Evolutionary conservation across 1,140 invertebrate species (phyloP).

Genomic region (Eriocheir sinensis): DNA sequence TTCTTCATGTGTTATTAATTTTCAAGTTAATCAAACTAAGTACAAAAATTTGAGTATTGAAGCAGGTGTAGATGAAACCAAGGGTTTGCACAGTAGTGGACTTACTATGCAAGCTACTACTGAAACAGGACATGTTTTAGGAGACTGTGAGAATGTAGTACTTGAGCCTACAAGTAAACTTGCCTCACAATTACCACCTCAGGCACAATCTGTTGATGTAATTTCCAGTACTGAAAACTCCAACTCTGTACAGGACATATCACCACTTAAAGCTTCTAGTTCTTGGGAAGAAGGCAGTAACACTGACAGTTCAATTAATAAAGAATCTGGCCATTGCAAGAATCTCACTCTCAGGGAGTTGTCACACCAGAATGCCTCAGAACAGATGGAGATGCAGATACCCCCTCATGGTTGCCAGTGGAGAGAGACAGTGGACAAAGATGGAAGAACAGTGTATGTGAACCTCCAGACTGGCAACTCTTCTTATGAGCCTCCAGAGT

Average conservation of each 20-base stretch:
- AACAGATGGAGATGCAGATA: neutral
- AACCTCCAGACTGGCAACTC: slow-evolving; percentile 66
- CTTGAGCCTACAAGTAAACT: neutral
- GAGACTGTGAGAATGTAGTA: neutral
- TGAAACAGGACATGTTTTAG: neutral
- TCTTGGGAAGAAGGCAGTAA: neutral
- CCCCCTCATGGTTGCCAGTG: neutral
- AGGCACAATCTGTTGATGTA: neutral
- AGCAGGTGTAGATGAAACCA: neutral
- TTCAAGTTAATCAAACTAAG: slow-evolving; percentile 54
- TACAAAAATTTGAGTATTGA: neutral
- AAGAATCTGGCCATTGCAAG: neutral
- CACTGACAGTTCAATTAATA: neutral
- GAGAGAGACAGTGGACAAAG: slow-evolving; percentile 44
- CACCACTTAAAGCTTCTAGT: neutral
- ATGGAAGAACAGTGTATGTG: slow-evolving; percentile 62
- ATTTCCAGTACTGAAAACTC: neutral
- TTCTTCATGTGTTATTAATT: slow-evolving; percentile 52
- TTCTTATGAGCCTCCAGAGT: slow-evolving; percentile 55
- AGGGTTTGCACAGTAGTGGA: neutral
- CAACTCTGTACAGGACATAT: neutral
- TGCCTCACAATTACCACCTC: neutral
- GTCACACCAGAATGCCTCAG: neutral
- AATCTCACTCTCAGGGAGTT: too few species aligned
- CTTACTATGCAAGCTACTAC: neutral